Evolutionary conservation across 2,113 vertebrate species (phyloP).

Genomic region (Rhinoptilus africanus): DNA sequence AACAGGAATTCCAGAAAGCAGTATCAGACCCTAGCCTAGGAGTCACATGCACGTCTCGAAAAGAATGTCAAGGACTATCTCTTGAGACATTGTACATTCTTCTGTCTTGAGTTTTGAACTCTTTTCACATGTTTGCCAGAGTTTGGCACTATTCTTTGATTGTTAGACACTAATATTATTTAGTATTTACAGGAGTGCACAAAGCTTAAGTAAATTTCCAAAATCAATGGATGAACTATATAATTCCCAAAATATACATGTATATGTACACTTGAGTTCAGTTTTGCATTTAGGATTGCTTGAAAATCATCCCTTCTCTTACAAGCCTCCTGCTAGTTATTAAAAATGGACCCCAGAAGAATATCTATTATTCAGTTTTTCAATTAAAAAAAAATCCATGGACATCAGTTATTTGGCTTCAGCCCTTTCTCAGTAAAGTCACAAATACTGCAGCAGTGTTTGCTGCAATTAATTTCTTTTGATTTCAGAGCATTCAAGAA

Average conservation of each 20-base stretch:
- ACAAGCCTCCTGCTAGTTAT: background rate
- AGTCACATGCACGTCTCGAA: background rate
- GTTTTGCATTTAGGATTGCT: background rate
- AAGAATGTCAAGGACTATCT: background rate
- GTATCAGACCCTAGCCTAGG: background rate
- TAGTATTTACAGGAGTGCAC: background rate
- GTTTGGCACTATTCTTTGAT: background rate
- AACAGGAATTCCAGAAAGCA: background rate
- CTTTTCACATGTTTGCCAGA: background rate
- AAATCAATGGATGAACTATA: background rate
- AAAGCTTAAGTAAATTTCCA: background rate
- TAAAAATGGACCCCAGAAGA: background rate
- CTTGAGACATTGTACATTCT: background rate
- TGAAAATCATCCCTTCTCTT: background rate
- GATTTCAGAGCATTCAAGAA: background rate
- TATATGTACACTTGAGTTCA: background rate
- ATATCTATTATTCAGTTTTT: background rate
- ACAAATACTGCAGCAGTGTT: rapidly evolving
- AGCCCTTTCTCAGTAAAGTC: background rate
- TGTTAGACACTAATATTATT: background rate
- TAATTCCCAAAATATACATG: background rate
- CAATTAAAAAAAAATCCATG: background rate
- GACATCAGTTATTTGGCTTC: background rate
- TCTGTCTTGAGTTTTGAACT: background rate
- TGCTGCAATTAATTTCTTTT: background rate